Base-by-base conservation (phyloP, 2,888 invertebrate species). In the Zeuzera pyrina region DNA sequence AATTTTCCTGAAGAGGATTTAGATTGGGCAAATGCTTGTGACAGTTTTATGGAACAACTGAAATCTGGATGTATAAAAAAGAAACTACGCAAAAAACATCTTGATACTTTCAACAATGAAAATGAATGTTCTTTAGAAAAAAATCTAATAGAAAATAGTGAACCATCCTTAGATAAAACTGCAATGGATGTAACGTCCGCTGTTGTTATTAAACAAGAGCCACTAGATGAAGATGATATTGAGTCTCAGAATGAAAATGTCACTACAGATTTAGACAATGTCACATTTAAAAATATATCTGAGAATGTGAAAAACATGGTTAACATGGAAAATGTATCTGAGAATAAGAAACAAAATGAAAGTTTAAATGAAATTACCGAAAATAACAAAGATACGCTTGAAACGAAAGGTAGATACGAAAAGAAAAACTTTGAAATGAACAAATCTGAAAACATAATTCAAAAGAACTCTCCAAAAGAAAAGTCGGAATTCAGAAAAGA, bases 1-100 rank as follows among this genome's bases (percentile, higher is more conserved):
- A 41, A 37, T 35, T 42, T 43, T 28, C 29, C 28, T 15, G 38
- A 47, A n/a, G 56, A 57, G 33, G 72, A 77, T 35, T 58, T 71
- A 37, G 72, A 77, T 52, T 93, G 92, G 88, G 85, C 86, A 30
- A 88, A 83, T 53, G 87, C 92, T 11, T 93, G 92, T 71, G 91
- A 92, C 66, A 90, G 85, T 67, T 91, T 93, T 60, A 87, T 93
- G 67, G 90, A 92, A 59, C 91, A 93, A 65, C 67, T 93, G 27
- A 87, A 87, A 63, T 84, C 65, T 42, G 86, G 87, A 25, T 77
- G 76, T 32, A 78, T 77, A 30, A 88, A 87, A 61, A 89, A 87
- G 57, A 85, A 86, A 38, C 65, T 71, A 1, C 67, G 77, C 11
- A 84, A 81, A 64, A 87, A 85, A 73, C 85, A 84, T 36, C 38